Percentiles rank a stretch among this genome's conserved stretches.
These are phyloP conservation scores for Mormoops blainvillei DNA, from an alignment of 2,113 vertebrate genomes.

Conservation along the genomic window DNA sequence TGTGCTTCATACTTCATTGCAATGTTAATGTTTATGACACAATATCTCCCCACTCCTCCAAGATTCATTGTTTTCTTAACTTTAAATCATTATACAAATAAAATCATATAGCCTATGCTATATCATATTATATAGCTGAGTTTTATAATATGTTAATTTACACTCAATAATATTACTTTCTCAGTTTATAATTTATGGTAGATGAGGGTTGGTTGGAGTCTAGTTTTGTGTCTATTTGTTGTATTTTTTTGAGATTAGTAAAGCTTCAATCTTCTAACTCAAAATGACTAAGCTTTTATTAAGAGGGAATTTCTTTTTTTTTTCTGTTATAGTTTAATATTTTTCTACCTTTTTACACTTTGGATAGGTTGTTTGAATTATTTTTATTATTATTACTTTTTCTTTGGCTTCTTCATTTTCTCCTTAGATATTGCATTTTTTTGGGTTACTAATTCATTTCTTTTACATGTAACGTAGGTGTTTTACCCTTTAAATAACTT, in stretches of 20 bases:
- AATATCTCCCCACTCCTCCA: neutral
- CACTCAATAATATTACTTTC: neutral
- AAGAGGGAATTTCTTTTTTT: neutral
- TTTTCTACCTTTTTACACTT: neutral
- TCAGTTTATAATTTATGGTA: neutral
- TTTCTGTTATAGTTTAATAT: neutral
- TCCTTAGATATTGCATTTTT: neutral
- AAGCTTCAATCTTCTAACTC: neutral
- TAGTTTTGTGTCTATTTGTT: neutral
- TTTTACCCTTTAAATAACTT: neutral
- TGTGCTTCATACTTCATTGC: neutral
- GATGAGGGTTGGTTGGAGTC: neutral
- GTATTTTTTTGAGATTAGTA: neutral
- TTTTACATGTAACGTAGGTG: neutral
- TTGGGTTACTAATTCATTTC: neutral
- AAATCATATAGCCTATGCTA: neutral
- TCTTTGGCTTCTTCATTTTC: neutral
- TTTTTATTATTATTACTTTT: neutral
- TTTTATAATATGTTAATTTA: neutral
- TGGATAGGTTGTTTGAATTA: neutral
- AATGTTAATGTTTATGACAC: neutral
- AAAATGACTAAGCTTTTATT: neutral
- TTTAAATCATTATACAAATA: slow-evolving; percentile 14
- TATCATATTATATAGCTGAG: neutral
- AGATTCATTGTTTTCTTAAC: neutral